Evolutionary conservation across 2,888 invertebrate genomes (phyloP).

Genomic region (Hyles lineata): DNA sequence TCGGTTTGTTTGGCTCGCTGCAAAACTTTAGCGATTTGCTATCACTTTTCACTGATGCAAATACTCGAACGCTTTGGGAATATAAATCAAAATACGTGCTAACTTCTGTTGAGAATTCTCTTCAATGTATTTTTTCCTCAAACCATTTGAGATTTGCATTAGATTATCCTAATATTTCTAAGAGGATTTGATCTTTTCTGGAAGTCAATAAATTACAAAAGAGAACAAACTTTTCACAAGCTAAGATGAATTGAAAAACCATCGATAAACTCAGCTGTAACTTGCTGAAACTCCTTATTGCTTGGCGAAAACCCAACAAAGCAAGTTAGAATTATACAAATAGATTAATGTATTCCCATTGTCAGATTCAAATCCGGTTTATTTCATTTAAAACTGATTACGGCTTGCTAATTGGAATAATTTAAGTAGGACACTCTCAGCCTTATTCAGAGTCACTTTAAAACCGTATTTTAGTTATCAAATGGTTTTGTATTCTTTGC

Average conservation of each 20-base stretch:
- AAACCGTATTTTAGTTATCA: no score
- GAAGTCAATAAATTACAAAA: neutral
- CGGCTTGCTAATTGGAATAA: neutral
- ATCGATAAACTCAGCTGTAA: conserved; percentile 44
- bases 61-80: conserved; percentile 31
- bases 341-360: conserved; percentile 37
- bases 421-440: neutral
- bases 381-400: neutral
- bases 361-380: neutral
- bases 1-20: conserved; percentile 31
- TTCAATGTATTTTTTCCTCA: neutral
- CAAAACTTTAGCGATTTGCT: conserved; percentile 37
- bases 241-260: conserved; percentile 42
- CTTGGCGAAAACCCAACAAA: conserved; percentile 49
- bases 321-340: conserved; percentile 50
- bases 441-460: no score
- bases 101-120: neutral
- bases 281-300: conserved; percentile 50
- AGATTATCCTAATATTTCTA: neutral
- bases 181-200: neutral
- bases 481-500: no score
- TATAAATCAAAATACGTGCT: neutral
- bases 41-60: conserved; percentile 37
- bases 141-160: conserved; percentile 6
- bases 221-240: conserved; percentile 31